phyloP scores from a whole-genome alignment of 2,113 vertebrate genomes.

The Cairina moschata region DNA sequence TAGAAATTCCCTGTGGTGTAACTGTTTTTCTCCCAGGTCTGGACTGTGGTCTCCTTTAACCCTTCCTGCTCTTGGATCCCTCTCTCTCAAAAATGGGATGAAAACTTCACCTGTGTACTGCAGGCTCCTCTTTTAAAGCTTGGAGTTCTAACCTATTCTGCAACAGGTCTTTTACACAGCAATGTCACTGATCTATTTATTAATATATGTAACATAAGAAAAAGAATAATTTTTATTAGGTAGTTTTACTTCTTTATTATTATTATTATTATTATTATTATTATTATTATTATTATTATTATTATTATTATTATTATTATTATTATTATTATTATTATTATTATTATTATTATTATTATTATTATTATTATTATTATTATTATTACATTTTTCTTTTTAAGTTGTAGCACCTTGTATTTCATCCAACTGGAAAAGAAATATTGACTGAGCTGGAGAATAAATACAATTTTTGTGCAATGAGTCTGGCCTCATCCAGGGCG shows the following conservation, averaged over 20 bases:
- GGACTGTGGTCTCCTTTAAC: background rate
- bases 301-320: no score
- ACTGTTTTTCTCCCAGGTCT: background rate
- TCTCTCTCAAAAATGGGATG: background rate
- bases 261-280: no score
- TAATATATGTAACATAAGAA: background rate
- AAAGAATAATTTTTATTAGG: background rate
- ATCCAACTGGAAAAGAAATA: background rate
- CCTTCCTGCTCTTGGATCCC: background rate
- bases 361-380: background rate
- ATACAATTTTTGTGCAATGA: background rate
- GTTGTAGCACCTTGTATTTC: background rate
- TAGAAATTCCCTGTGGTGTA: background rate
- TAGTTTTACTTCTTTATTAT: background rate
- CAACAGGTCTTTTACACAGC: background rate
- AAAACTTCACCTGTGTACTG: background rate
- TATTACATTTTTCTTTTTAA: background rate
- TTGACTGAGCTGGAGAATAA: background rate
- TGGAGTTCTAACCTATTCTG: background rate
- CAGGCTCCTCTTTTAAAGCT: background rate
- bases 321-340: background rate
- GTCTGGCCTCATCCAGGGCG: background rate
- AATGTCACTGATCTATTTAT: background rate
- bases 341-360: background rate
- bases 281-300: no score